Percentiles rank a stretch among this genome's conserved stretches.
phyloP scores from a whole-genome alignment of 2,113 vertebrate genomes.

The Nyctereutes procyonoides region DNA sequence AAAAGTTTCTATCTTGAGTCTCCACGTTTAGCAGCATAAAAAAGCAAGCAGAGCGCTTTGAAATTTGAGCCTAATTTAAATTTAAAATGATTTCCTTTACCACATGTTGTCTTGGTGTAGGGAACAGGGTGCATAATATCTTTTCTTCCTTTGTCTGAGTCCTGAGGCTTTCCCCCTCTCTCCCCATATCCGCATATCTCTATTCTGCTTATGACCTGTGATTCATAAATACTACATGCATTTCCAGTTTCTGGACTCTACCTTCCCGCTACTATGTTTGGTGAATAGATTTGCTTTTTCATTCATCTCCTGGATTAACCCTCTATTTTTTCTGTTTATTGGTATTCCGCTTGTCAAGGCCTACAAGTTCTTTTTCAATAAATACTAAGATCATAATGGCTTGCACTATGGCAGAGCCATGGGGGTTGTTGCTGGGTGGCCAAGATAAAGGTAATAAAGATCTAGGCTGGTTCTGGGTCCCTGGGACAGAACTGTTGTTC shows the following conservation, averaged over 20 bases:
- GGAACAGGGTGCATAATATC: neutral
- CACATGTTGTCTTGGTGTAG: neutral
- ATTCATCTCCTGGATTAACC: neutral
- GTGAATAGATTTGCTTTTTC: neutral
- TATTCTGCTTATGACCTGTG: neutral
- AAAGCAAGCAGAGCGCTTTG: neutral
- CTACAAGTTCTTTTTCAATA: neutral
- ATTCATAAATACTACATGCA: neutral
- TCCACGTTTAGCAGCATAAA: neutral
- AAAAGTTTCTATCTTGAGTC: neutral
- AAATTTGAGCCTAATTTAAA: neutral
- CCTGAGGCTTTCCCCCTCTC: neutral
- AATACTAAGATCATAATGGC: neutral
- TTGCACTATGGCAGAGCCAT: neutral
- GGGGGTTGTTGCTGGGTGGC: neutral
- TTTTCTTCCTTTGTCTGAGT: neutral
- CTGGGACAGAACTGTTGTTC: neutral
- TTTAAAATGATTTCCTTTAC: neutral
- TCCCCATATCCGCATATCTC: no score
- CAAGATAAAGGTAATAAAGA: neutral
- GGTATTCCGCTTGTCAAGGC: neutral
- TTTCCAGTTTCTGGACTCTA: neutral
- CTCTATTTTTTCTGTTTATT: neutral
- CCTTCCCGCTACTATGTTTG: neutral
- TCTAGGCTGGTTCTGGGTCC: neutral